phyloP scores from a whole-genome alignment of 2,888 invertebrate species.

The Andrena chrysosceles region DNA sequence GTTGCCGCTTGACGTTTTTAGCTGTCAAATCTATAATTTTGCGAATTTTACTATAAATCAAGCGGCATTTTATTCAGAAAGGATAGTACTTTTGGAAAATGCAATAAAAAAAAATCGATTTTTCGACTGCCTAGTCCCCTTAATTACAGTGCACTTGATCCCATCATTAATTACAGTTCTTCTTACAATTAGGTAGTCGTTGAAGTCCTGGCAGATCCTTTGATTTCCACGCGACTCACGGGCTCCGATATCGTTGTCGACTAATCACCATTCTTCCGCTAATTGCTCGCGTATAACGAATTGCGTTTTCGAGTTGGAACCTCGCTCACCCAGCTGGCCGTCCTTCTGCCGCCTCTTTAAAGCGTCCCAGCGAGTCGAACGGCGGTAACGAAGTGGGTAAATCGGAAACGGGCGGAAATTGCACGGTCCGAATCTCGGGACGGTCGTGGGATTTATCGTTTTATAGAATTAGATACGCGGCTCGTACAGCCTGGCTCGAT shows the following conservation, averaged over 20 bases:
- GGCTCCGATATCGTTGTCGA: constrained; percentile 60
- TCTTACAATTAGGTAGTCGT: constrained; percentile 40
- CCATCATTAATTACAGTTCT: too few relatives aligned
- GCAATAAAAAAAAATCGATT: too few relatives aligned
- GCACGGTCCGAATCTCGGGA: constrained; percentile 50
- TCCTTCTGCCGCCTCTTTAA: constrained; percentile 39
- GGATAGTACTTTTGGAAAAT: too few relatives aligned
- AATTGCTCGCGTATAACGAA: constrained; percentile 65
- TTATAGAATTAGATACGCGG: constrained; percentile 50
- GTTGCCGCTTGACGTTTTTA: too few relatives aligned
- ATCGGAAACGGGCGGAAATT: constrained; percentile 56
- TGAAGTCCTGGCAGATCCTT: constrained; percentile 50
- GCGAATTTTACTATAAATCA: too few relatives aligned
- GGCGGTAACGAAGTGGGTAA: constrained; percentile 36
- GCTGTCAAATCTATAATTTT: too few relatives aligned
- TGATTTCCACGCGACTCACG: constrained; percentile 56
- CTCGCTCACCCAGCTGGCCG: background rate
- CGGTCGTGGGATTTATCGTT: constrained; percentile 41
- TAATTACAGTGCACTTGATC: too few relatives aligned
- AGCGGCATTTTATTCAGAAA: too few relatives aligned
- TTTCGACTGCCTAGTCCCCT: too few relatives aligned
- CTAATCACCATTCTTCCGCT: constrained; percentile 63
- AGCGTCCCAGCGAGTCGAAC: constrained; percentile 20
- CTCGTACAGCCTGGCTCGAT: background rate
- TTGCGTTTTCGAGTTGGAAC: constrained; percentile 50